phyloP scores from a whole-genome alignment of 2,113 vertebrate genomes.

The Neodontobutis hainanensis region DNA sequence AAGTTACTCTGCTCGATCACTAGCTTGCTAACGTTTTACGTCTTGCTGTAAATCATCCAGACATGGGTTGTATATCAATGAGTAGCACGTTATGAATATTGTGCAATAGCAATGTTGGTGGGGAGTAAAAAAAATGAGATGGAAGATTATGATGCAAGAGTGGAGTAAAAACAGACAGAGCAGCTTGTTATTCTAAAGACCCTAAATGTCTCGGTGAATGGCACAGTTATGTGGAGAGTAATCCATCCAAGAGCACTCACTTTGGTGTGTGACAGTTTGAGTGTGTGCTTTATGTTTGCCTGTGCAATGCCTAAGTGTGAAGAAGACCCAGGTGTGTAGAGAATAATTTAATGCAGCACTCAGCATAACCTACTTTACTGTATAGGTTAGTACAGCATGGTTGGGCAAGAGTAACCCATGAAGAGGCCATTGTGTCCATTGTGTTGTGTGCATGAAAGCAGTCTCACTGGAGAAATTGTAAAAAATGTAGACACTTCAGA shows the following conservation, averaged over 20 bases:
- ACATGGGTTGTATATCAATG: constrained; percentile 39
- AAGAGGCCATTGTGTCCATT: no score
- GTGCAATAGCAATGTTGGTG: constrained; percentile 1
- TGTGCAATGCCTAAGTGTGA: constrained; percentile 7
- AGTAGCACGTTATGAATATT: constrained; percentile 20
- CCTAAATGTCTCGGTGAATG: constrained; percentile 11
- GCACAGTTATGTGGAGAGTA: constrained; percentile 5
- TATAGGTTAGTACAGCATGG: no score
- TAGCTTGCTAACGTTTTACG: constrained; percentile 56
- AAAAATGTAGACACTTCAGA: no score
- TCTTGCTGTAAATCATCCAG: constrained; percentile 26
- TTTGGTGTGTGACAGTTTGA: constrained; percentile 29
- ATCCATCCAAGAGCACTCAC: constrained; percentile 9
- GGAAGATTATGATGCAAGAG: constrained; percentile 34
- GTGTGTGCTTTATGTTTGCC: constrained; percentile 21
- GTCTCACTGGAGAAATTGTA: no score
- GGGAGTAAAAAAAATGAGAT: not conserved
- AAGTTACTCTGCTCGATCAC: constrained; percentile 25
- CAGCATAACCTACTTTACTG: not conserved
- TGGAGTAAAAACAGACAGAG: constrained; percentile 28
- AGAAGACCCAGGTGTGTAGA: constrained; percentile 4
- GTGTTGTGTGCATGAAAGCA: no score
- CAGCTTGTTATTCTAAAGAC: constrained; percentile 16
- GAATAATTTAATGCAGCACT: not conserved
- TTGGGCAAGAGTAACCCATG: no score